phyloP scores from a whole-genome alignment of 2,888 invertebrate species.

The Dasysyrphus albostriatus region DNA sequence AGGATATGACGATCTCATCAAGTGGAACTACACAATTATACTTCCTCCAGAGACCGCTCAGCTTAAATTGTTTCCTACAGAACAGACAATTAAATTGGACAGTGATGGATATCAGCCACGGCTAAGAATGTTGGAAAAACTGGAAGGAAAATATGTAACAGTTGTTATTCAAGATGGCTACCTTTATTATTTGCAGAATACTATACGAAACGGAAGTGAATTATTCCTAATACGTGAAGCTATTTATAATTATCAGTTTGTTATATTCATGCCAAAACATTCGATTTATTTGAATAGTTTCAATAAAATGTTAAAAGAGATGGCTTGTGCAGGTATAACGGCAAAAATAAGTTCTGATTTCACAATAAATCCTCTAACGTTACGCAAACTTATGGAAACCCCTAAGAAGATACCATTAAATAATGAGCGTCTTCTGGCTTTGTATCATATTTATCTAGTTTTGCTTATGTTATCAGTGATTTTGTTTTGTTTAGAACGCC shows the following conservation, averaged over 20 bases:
- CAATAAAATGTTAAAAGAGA: conserved; percentile 78
- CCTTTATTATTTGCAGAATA: conserved; percentile 77
- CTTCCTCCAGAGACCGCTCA: conserved; percentile 62
- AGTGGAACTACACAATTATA: conserved; percentile 77
- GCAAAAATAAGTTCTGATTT: conserved; percentile 43
- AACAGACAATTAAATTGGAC: conserved; percentile 52
- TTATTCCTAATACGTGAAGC: conserved; percentile 78
- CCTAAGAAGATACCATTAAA: not conserved
- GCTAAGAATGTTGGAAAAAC: conserved; percentile 1
- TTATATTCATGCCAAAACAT: conserved; percentile 78
- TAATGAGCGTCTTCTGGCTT: conserved; percentile 59
- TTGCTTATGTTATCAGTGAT: conserved; percentile 37
- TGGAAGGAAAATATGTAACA: conserved; percentile 15
- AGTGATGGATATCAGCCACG: not conserved
- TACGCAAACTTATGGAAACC: conserved; percentile 11
- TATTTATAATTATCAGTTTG: conserved; percentile 78
- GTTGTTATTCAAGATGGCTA: conserved; percentile 77
- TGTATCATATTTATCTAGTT: conserved; percentile 35
- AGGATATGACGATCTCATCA: conserved; percentile 76
- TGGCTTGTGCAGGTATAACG: conserved; percentile 78
- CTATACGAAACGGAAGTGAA: conserved; percentile 72
- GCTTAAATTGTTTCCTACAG: conserved; percentile 77
- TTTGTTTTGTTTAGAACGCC: conserved; percentile 72
- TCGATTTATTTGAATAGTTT: conserved; percentile 78
- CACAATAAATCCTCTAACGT: not conserved